Percentiles rank a stretch among this genome's conserved stretches.
Evolutionary conservation across 1,140 invertebrate genomes (phyloP).

Genomic region (Zaprionus taronus): DNA sequence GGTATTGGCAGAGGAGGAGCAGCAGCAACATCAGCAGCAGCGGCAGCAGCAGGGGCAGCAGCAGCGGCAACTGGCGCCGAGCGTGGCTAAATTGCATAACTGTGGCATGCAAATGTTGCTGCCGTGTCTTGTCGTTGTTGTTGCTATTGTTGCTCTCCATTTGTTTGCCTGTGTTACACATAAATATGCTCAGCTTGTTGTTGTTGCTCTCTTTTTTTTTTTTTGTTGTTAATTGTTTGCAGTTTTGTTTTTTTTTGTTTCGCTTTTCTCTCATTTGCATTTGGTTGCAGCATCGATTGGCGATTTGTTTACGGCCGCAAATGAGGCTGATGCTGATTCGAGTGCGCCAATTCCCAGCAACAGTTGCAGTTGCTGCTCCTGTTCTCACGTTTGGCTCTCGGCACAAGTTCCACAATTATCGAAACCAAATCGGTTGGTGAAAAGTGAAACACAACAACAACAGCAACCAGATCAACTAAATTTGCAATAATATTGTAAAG

Average conservation of each 20-base stretch:
- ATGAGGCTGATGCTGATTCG: slow-evolving; percentile 32
- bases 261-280: slow-evolving; percentile 75
- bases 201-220: slow-evolving; percentile 34
- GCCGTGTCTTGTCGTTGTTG: slow-evolving; percentile 29
- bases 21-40: not conserved
- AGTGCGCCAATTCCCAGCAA: slow-evolving; percentile 57
- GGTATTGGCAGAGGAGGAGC: not conserved
- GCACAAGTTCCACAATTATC: slow-evolving; percentile 5
- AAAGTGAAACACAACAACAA: slow-evolving; percentile 48
- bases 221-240: slow-evolving; percentile 66
- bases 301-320: slow-evolving; percentile 67
- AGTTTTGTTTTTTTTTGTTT: slow-evolving; percentile 44
- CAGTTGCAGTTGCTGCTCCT: slow-evolving; percentile 22
- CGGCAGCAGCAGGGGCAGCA: not conserved
- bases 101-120: slow-evolving; percentile 59
- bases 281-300: slow-evolving; percentile 75
- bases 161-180: slow-evolving; percentile 67
- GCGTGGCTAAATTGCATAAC: slow-evolving; percentile 65
- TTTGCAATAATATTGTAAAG: slow-evolving; percentile 40
- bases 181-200: slow-evolving; percentile 65
- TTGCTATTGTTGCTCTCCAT: slow-evolving; percentile 16
- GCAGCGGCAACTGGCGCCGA: not conserved
- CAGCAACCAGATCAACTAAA: slow-evolving; percentile 9
- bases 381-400: slow-evolving; percentile 11
- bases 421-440: slow-evolving; percentile 35